A percentile compares a stretch with the other conserved stretches of the same genome.
These are phyloP conservation scores for Plagodis dolabraria DNA, from an alignment of 2,888 invertebrate genomes.

Conservation along the genomic window DNA sequence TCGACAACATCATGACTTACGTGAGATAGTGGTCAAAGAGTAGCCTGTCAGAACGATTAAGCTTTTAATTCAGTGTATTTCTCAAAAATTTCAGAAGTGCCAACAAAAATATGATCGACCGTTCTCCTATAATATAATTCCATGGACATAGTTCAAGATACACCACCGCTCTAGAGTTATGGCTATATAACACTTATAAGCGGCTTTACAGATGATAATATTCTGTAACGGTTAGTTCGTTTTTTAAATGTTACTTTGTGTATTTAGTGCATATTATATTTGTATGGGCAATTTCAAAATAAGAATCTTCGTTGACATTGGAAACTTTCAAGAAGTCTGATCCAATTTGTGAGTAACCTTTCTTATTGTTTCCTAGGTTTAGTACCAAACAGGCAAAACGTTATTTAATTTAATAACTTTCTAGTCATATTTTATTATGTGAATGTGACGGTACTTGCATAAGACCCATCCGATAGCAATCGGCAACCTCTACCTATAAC, in stretches of 20 bases:
- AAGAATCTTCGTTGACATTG: conserved; percentile 37
- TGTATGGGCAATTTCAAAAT: conserved; percentile 36
- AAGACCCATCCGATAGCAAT: too few species aligned
- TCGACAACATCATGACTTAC: too few species aligned
- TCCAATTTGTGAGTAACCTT: conserved; percentile 10
- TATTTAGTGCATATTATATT: conserved; percentile 35
- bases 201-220: conserved; percentile 58
- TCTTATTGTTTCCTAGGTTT: conserved; percentile 1
- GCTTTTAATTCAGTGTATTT: too few species aligned
- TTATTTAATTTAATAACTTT: too few species aligned
- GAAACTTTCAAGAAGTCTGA: conserved; percentile 12
- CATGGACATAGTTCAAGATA: conserved; percentile 19
- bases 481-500: too few species aligned
- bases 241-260: conserved; percentile 30
- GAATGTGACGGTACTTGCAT: too few species aligned
- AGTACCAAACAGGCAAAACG: too few species aligned
- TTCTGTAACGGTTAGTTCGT: conserved; percentile 52
- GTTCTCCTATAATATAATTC: not conserved
- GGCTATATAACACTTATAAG: conserved; percentile 60
- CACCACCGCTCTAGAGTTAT: conserved; percentile 35
- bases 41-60: too few species aligned
- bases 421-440: too few species aligned
- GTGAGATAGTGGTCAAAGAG: too few species aligned
- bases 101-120: too few species aligned
- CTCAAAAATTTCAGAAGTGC: too few species aligned